These are phyloP conservation scores for Eriocheir sinensis DNA, from an alignment of 1,140 invertebrate genomes.

Conservation along the genomic window DNA sequence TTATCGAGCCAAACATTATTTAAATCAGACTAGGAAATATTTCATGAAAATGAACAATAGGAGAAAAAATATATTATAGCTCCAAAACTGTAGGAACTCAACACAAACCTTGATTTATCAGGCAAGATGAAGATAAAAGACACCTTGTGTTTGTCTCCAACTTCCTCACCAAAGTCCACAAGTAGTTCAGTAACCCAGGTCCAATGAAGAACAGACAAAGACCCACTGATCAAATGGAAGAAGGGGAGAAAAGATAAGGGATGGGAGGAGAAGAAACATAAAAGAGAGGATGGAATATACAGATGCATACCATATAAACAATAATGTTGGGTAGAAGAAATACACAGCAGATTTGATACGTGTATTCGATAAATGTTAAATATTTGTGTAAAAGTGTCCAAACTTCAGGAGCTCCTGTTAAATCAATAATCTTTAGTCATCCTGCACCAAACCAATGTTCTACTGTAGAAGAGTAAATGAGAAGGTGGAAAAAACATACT, in stretches of 20 bases:
- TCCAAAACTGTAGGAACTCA: not conserved
- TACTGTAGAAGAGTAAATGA: too few species aligned
- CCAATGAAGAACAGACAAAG: not conserved
- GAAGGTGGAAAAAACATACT: too few species aligned
- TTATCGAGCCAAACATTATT: too few species aligned
- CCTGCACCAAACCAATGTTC: too few species aligned
- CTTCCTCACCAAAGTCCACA: not conserved
- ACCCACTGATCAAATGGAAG: not conserved
- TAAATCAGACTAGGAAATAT: not conserved
- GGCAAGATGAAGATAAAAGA: conserved; percentile 32
- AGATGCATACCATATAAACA: too few species aligned
- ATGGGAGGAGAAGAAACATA: not conserved
- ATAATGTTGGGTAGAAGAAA: too few species aligned
- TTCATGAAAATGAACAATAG: not conserved
- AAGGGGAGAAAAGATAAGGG: not conserved
- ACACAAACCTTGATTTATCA: not conserved
- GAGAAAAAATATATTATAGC: not conserved
- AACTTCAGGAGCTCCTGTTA: too few species aligned
- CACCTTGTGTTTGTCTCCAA: not conserved
- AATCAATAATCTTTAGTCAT: too few species aligned
- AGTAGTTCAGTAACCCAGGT: not conserved
- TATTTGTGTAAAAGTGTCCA: too few species aligned
- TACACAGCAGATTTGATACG: too few species aligned
- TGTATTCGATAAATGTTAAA: too few species aligned
- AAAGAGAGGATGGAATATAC: not conserved